These are phyloP conservation scores for Coecobrya sp. DNA, from an alignment of 2,888 invertebrate genomes.

Conservation along the genomic window DNA sequence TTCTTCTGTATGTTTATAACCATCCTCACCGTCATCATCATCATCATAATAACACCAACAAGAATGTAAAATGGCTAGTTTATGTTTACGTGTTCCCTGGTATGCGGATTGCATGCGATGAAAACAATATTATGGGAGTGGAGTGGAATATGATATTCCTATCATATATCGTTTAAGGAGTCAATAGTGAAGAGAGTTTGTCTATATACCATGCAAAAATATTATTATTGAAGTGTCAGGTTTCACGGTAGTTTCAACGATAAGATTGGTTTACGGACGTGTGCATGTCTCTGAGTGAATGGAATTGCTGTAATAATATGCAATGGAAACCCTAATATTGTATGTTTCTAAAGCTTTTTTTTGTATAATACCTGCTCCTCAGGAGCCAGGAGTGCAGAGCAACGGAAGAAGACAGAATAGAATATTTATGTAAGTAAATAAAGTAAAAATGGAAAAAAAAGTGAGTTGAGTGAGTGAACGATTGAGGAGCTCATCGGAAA, in stretches of 20 bases:
- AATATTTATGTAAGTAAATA: constrained; percentile 65
- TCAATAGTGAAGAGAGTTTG: not conserved
- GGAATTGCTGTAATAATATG: constrained; percentile 44
- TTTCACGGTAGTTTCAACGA: constrained; percentile 65
- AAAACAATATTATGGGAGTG: constrained; percentile 64
- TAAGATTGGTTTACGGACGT: not conserved
- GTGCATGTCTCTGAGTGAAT: not conserved
- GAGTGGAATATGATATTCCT: constrained; percentile 7
- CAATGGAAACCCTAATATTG: constrained; percentile 16
- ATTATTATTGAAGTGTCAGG: constrained; percentile 64
- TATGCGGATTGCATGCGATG: constrained; percentile 41
- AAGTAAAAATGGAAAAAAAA: constrained; percentile 50
- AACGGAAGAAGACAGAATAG: constrained; percentile 18
- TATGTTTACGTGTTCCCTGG: constrained; percentile 23
- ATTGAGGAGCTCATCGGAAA: constrained; percentile 74
- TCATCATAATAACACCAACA: constrained; percentile 28
- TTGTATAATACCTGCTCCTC: not conserved
- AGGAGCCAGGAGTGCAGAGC: not conserved
- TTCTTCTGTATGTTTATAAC: not conserved
- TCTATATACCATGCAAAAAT: constrained; percentile 31
- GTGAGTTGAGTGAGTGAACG: constrained; percentile 61
- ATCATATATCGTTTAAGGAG: not conserved
- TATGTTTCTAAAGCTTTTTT: not conserved
- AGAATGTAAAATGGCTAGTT: constrained; percentile 39
- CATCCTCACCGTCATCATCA: not conserved